A percentile compares a stretch with the other conserved stretches of the same genome.
These are phyloP conservation scores for Heliconius cydno DNA, from an alignment of 2,888 invertebrate species.

Conservation along the genomic window DNA sequence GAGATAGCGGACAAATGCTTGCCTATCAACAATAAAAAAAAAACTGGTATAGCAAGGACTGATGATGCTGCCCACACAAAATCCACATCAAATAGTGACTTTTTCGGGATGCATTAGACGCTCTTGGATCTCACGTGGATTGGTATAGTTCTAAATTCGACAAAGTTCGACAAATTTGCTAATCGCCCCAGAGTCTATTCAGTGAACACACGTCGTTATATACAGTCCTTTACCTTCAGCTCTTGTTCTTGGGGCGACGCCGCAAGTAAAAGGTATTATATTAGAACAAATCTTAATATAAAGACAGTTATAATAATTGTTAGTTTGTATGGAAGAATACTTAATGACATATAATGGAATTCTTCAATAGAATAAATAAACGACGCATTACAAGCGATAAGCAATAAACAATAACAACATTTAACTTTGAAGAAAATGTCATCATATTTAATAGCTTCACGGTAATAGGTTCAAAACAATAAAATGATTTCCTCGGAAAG, in stretches of 20 bases:
- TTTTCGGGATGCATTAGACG: constrained; percentile 33
- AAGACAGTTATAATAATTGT: not conserved
- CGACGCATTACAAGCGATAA: not conserved
- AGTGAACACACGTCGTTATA: no score
- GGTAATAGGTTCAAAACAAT: not conserved
- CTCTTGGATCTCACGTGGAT: no score
- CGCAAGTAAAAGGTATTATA: no score
- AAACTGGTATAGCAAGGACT: constrained; percentile 47
- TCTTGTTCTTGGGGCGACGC: no score
- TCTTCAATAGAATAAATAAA: not conserved
- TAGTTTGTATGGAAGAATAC: constrained; percentile 1
- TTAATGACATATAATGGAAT: not conserved
- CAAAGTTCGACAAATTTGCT: no score
- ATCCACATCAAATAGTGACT: constrained; percentile 54
- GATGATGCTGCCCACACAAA: constrained; percentile 59
- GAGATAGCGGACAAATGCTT: no score
- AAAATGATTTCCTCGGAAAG: constrained; percentile 26
- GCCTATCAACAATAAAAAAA: no score
- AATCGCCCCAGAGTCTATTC: no score
- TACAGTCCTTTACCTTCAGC: no score
- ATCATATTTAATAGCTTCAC: not conserved
- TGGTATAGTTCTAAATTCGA: no score
- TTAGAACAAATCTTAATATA: not conserved
- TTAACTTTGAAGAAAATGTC: constrained; percentile 3
- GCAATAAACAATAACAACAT: not conserved